A percentile compares a stretch with the other conserved stretches of the same genome.
Evolutionary conservation across 2,888 invertebrate species (phyloP).

Genomic region (Synanthedon formicaeformis): DNA sequence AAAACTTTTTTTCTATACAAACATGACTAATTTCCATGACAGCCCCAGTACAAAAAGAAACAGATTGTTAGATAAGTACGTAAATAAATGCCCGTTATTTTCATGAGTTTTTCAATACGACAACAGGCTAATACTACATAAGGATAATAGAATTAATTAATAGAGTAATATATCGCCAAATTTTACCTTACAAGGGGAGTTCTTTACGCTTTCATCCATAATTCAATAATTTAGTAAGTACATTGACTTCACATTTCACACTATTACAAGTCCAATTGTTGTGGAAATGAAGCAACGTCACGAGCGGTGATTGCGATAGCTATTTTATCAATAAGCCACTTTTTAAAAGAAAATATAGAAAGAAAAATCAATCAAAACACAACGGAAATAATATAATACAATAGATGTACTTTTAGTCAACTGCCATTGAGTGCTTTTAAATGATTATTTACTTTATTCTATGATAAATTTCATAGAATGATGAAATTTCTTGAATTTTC

Average conservation of each 20-base stretch:
- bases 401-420: background rate
- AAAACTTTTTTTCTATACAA: too few relatives aligned
- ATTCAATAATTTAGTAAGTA: constrained; percentile 35
- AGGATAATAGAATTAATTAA: constrained; percentile 11
- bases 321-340: constrained; percentile 65
- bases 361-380: constrained; percentile 59
- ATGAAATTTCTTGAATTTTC: constrained; percentile 9
- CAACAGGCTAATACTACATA: constrained; percentile 16
- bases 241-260: constrained; percentile 56
- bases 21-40: too few relatives aligned
- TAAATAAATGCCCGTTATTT: too few relatives aligned
- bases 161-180: constrained; percentile 34
- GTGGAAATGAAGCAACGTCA: constrained; percentile 41
- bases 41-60: too few relatives aligned
- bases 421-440: background rate
- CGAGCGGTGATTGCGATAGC: constrained; percentile 49
- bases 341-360: constrained; percentile 43
- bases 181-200: constrained; percentile 67
- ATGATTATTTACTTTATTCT: background rate
- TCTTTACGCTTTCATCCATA: constrained; percentile 62
- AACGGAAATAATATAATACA: constrained; percentile 57
- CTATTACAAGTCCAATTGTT: constrained; percentile 43
- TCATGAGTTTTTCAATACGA: too few relatives aligned
- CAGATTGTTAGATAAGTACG: too few relatives aligned
- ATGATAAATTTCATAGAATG: constrained; percentile 7